Conservation (phyloP, 2,797 vertebrate species). For the Premnoplex brunnescens region DNA sequence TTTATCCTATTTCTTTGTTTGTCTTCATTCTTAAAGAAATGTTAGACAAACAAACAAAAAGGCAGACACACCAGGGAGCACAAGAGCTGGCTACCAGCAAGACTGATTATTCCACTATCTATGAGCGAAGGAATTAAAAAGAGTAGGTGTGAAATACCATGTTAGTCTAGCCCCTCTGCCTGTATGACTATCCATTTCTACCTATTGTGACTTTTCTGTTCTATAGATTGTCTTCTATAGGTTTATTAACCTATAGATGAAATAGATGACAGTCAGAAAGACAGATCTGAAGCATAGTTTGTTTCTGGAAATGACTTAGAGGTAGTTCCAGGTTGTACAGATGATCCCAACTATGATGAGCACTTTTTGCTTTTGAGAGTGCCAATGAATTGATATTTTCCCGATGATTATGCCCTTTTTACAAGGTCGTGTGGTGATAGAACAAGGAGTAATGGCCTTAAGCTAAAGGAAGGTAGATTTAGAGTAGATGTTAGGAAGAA, state of each 20-base stretch:
- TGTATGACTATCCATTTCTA: neutral
- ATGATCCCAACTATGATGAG: neutral
- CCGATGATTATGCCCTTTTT: neutral
- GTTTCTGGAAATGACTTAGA: neutral
- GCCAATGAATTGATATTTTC: neutral
- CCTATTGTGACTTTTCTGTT: neutral
- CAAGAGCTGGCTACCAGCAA: neutral
- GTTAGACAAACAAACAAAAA: neutral
- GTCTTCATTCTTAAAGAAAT: neutral
- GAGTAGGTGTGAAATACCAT: neutral
- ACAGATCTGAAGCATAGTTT: neutral
- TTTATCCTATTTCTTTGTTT: neutral
- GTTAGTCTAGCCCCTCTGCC: neutral
- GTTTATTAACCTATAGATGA: neutral
- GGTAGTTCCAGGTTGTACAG: neutral
- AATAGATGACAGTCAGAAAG: neutral
- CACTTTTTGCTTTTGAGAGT: neutral
- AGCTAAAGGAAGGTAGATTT: neutral
- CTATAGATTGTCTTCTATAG: neutral
- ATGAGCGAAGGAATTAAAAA: neutral
- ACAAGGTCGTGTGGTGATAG: neutral
- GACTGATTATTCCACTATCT: neutral
- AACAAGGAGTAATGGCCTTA: no score
- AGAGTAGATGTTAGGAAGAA: neutral
- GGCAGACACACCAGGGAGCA: neutral